Evolutionary conservation across 1,140 invertebrate species (phyloP), one percentile per base, ranked within the genome.

Genomic region (Bombus haemorrhoidalis): DNA sequence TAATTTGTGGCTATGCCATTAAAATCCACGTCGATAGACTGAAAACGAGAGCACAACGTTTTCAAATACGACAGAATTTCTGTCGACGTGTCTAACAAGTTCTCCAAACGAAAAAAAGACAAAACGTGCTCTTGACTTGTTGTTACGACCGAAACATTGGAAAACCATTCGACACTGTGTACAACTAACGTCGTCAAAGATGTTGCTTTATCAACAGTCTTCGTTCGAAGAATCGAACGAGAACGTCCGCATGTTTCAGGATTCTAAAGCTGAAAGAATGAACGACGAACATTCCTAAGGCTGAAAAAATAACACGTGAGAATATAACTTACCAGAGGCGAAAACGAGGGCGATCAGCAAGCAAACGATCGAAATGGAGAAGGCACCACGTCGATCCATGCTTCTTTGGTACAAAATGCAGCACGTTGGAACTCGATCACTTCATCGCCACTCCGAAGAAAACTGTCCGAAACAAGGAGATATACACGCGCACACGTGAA

Each of bases 301-400:
- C 1, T 53, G 47, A 53, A 8, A 22, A 53, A 53, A 22, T 53
- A 53, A 22, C 47, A 53, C 15, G n/a, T 43, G 18, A 4, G 22
- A 15, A 64, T 59, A 28, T 15, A 32, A 80, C 83, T 85, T 25
- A 85, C 83, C 76, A 12, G 68, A 47, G 68, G 66, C 83, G 83
- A 64, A 77, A 57, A 39, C 77, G 2, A 80, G 18, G 57, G 41
- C 39, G 34, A 85, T 64, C 57, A 80, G 68, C 47, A 80, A 28
- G 53, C 83, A 85, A 15, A 43, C 69, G 37, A 85, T 85, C 66
- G 76, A 73, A 72, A 77, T 15, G 77, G 12, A 53, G 57, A 39
- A 39, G 41, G 39, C 32, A 18, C 53, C 53, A 5, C 53, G 77
- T 32, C 5, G 83, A 59, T 80, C 83, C 83, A 85, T 85, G 68